Base-by-base conservation (phyloP, 1,140 invertebrate genomes). In the Calephelis virginiensis region DNA sequence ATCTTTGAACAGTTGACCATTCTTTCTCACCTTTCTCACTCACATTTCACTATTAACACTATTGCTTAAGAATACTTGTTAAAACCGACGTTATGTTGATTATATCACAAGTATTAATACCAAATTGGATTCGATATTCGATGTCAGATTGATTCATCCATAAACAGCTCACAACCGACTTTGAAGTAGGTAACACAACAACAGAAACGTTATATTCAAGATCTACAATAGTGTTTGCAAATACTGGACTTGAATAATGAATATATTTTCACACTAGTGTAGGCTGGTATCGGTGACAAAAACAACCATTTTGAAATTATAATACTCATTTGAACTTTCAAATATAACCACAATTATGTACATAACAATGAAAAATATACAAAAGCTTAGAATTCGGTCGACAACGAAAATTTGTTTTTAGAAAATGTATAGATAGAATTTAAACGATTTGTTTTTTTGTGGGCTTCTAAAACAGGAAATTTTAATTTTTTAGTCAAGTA, bases 271-370 rank as follows among this genome's bases (percentile, higher is more conserved):
- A 6, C 11, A 12, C 28, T 56, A 56, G 50, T 14, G 9, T 28
- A 37, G 10, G 17, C 37, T 56, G 37, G 17, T 37, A 56, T 56
- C 11, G 17, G 17, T 37, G 53, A 56, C 53, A 8, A 37, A 56
- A 56, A 56, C 53, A 59, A 59, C 56, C 37, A 59, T 59, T 59
- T 59, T 56, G 56, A 59, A 59, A 59, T 59, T 59, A 7, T 59
- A 59, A 59, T 59, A 43, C 40, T 43, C 12, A 37, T 17, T 59
- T 12, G 37, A 59, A 59, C 56, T 59, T 59, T 59, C 56, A 59
- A 59, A 59, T 59, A 59, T 59, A 17, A 56, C 56, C n/a, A 38
- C 28, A n/a, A 59, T 59, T 59, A 40, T 40, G 56, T 59, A 40
- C 37, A 59, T 59, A 40, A 38, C 56, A 59, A 59, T 40, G 28